Conservation (phyloP, 2,113 vertebrate species). For the Nesoenas mayeri region DNA sequence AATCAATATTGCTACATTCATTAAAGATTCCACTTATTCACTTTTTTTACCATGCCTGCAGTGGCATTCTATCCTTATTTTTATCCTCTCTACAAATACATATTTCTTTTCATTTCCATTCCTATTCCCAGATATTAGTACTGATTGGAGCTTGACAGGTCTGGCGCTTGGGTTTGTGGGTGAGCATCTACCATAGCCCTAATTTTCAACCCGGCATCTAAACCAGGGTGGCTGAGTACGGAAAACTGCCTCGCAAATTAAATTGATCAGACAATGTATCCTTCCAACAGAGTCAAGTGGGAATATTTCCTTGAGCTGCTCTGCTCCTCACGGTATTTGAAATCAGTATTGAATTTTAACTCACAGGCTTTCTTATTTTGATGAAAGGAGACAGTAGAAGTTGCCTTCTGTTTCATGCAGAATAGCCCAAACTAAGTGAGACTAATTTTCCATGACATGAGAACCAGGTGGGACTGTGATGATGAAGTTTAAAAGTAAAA, state of each 20-base stretch:
- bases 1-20: constrained; percentile 66
- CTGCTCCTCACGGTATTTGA: constrained; percentile 37
- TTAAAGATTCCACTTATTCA: constrained; percentile 50
- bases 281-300: constrained; percentile 54
- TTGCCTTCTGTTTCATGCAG: constrained; percentile 36
- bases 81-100: neutral
- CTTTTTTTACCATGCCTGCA: neutral
- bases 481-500: constrained; percentile 52
- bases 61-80: constrained; percentile 44
- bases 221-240: neutral
- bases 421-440: constrained; percentile 35
- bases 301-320: constrained; percentile 58
- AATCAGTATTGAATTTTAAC: constrained; percentile 60
- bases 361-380: constrained; percentile 48
- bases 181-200: neutral
- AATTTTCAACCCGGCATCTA: constrained; percentile 14
- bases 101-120: constrained; percentile 40
- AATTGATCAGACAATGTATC: constrained; percentile 49
- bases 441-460: constrained; percentile 36
- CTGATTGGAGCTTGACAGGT: constrained; percentile 8
- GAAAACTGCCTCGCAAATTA: constrained; percentile 58
- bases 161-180: neutral
- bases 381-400: constrained; percentile 56
- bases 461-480: constrained; percentile 44
- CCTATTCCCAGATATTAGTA: constrained; percentile 17